Base-by-base conservation (phyloP, 1,140 invertebrate genomes). In the silkworm (Bombyx mori) region DNA sequence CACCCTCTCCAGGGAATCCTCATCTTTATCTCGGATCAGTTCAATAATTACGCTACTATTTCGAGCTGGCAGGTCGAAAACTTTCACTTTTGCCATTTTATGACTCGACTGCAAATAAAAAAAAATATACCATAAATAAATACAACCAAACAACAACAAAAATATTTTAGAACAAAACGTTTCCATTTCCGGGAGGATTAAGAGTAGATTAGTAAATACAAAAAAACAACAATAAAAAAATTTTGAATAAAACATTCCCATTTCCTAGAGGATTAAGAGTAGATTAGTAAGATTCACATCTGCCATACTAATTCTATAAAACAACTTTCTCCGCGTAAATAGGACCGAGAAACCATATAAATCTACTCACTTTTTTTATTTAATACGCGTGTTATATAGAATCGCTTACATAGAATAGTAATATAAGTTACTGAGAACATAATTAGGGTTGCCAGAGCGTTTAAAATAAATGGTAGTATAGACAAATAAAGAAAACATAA, bases 11-110 rank as follows among this genome's bases (percentile, higher is more conserved):
- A 90, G 56, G 6, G 62, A 56, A 7, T 78, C 60, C 42, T 88
- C 71, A 4, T 77, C 66, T 18, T 73, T 61, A 8, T 89, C 76
- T 0, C 88, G 82, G 42, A 89, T 61, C 45, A 95, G 75, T 51
- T 88, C 83, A 3, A 99, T 69, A 35, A 99, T 94, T 91, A 97
- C 94, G 73, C 92, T 99, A 46, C 95, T 93, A 52, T 92, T 92
- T 60, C 92, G 86, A 35, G 95, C 96, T 9, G 91, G 88, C 66
- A 92, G 91, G 62, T 98, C 94, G 79, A 99, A 99, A 1, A 99
- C 96, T 86, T 93, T 95, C 1, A 95, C 94, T 69, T 91, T 92
- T 8, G 89, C 90, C 73, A 93, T 93, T 60, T 90, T 90, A 65
- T 95, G 86, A 26, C 71, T 81, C n/a, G 90, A 90, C 93, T 93